Evolutionary conservation across 2,113 vertebrate species (phyloP).

Genomic region (Pelusios castaneus): DNA sequence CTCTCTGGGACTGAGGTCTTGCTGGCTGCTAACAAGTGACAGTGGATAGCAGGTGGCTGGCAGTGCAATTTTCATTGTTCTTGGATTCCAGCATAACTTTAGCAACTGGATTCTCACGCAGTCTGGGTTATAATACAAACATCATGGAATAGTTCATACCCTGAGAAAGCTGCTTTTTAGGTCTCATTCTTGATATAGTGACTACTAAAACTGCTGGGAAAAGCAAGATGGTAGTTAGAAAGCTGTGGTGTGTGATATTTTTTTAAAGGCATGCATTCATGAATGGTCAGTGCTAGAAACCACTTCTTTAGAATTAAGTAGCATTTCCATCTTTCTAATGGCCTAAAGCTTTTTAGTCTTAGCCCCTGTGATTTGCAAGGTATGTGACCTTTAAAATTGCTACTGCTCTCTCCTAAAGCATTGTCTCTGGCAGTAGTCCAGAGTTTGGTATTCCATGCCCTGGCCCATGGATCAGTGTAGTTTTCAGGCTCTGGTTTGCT

Average conservation of each 20-base stretch:
- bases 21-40: not conserved
- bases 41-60: not conserved
- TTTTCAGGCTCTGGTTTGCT: not conserved
- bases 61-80: not conserved
- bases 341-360: not conserved
- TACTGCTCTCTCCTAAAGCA: no score
- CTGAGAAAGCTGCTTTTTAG: not conserved
- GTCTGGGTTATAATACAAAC: not conserved
- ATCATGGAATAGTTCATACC: not conserved
- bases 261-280: not conserved
- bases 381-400: not conserved
- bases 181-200: not conserved
- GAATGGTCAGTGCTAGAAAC: not conserved
- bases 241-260: not conserved
- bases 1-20: not conserved
- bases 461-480: not conserved
- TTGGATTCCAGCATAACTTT: not conserved
- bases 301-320: not conserved
- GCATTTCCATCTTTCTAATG: rapidly evolving
- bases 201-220: not conserved
- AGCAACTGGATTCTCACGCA: not conserved
- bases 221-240: not conserved
- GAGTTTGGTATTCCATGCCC: not conserved
- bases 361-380: not conserved
- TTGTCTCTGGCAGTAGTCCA: no score